Evolutionary conservation across 2,113 vertebrate genomes (phyloP), one percentile per base, ranked within the genome.

Genomic region (Nettapus auritus): DNA sequence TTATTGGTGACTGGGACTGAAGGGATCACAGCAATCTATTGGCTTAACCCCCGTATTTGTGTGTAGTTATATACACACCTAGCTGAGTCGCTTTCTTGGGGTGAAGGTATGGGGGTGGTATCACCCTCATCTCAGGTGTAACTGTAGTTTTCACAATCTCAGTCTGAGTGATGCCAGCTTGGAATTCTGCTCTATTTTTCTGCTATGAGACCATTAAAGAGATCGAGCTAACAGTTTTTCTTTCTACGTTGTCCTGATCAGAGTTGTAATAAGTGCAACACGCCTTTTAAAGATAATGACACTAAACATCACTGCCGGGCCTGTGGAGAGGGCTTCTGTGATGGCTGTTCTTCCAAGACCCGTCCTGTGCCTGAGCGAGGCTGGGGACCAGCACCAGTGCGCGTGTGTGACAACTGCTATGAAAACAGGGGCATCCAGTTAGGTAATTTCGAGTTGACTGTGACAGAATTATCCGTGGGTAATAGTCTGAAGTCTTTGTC

Each of bases 291-390:
- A 97, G 98, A 99, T 55, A 99, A 99, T 0, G 99, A 99, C 97
- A 99, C 99, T 7, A 99, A 99, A 97, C 99, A 99, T 88, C 99
- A 99, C 97, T 99, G 99, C 91, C 98, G 99, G 68, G 98, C 99
- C 88, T 99, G 99, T 18, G 99, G 99, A 69, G 99, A 99, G 85
- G 99, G 99, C 56, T 99, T 99, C 98, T 99, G 99, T 57, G 98
- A 99, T 42, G 91, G 98, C 96, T 99, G 99, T 82, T 99, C 99
- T 36, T 99, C 99, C 42, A 99, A 99, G 97, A 98, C 98, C 31
- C 98, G 99, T 13, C 99, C 99, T 3, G 99, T 99, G 67, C 99
- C 99, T 0, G 99, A 99, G 97, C 98, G 99, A 94, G 99, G 99
- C 89, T 99, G 99, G 99, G 99, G 99, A 14, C 98, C 99, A 10